Percentiles rank a stretch among this genome's conserved stretches.
These are phyloP conservation scores for Andrena minutula DNA, from an alignment of 2,888 invertebrate genomes.

Conservation along the genomic window DNA sequence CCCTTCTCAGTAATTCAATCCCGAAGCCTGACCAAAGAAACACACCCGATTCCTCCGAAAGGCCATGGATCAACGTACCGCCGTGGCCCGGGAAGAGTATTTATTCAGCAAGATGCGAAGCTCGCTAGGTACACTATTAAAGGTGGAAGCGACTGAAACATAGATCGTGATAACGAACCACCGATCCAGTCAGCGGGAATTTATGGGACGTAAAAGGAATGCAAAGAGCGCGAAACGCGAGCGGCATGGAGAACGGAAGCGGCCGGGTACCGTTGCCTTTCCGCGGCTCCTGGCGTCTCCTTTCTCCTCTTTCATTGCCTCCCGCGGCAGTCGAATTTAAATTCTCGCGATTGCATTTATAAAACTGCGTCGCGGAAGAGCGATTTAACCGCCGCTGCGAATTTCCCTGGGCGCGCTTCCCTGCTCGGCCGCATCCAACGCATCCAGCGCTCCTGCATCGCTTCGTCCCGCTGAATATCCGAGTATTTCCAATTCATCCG, in stretches of 20 bases:
- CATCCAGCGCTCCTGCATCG: neutral
- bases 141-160: slow-evolving; percentile 30
- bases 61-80: neutral
- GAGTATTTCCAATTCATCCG: neutral
- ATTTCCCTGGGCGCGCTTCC: neutral
- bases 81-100: neutral
- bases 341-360: slow-evolving; percentile 41
- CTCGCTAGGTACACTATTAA: neutral
- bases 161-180: slow-evolving; percentile 55
- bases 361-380: slow-evolving; percentile 36
- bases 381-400: slow-evolving; percentile 30
- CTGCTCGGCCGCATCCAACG: neutral
- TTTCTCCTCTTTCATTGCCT: neutral
- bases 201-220: slow-evolving; percentile 59
- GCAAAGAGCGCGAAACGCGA: slow-evolving; percentile 33
- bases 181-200: slow-evolving; percentile 48
- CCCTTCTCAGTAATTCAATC: neutral
- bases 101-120: neutral
- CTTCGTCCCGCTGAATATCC: neutral
- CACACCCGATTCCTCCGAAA: neutral
- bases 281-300: neutral
- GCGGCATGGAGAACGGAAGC: slow-evolving; percentile 2
- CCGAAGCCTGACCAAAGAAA: neutral
- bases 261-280: slow-evolving; percentile 9
- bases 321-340: slow-evolving; percentile 22